Evolutionary conservation across 1,140 invertebrate species (phyloP), one percentile per base, ranked within the genome.

Genomic region (Linepithema humile): DNA sequence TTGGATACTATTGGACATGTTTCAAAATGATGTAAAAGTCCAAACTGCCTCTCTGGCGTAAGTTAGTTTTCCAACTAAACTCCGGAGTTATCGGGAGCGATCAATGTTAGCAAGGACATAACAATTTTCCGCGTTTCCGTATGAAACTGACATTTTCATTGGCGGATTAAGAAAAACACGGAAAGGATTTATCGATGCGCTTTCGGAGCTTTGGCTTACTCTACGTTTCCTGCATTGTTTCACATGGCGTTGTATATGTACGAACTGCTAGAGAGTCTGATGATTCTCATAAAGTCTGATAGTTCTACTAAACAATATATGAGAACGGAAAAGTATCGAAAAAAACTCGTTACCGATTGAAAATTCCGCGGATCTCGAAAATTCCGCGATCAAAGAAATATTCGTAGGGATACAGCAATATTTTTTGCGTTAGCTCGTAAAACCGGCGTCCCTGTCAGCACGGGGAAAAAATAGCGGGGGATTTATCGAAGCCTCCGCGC

Each of bases 401-500:
- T 38, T 40, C 20, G 15, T 12, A 43, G 60, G 32, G 60, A 67
- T n/a, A n/a, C 20, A 43, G n/a, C 60, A 60, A 67, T 77, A 77
- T 77, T 77, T 77, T 77, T 65, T 29, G 62, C 45, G 60, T 65
- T 77, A 65, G 29, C 74, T 67, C 74, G 60, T 77, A 77, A 77
- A 77, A 55, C 60, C 29, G 32, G 9, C 55, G 38, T 43, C 38
- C 38, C 50, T 7, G 38, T 9, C 38, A 20, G n/a, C 6, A 1
- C 9, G 32, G 20, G 3, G 32, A 35, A 20, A 43, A 77, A 77
- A 67, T 65, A 67, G 50, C 29, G 40, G 5, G 45, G 60, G 48
- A 65, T 77, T 77, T 77, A 65, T 77, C 60, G 74, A 67, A 50
- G n/a, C 74, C 60, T 50, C 32, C 74, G 43, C 60, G 74, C 10